These are phyloP conservation scores for Drymodes brunneopygia DNA, from an alignment of 2,113 vertebrate species.

Conservation along the genomic window DNA sequence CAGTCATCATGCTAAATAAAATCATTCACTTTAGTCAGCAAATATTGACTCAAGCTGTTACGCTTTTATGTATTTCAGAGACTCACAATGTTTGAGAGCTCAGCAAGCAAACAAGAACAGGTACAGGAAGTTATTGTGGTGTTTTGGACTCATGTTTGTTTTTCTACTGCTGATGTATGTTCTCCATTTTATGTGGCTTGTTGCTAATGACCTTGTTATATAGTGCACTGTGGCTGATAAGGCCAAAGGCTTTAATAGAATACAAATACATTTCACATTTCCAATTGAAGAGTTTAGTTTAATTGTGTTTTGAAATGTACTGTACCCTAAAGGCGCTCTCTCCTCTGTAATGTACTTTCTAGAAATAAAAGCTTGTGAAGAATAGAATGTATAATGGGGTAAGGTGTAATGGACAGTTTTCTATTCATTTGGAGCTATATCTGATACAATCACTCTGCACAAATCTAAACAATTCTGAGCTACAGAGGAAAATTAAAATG, in stretches of 20 bases:
- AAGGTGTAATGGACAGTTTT: conserved; percentile 15
- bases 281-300: conserved; percentile 71
- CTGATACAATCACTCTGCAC: neutral
- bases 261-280: conserved; percentile 70
- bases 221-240: conserved; percentile 62
- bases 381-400: neutral
- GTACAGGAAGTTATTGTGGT: conserved; percentile 79
- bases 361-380: conserved; percentile 51
- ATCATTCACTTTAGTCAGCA: conserved; percentile 69
- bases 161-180: conserved; percentile 59
- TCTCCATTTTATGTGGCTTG: conserved; percentile 63
- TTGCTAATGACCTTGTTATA: conserved; percentile 74
- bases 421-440: neutral
- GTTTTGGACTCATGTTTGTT: conserved; percentile 73
- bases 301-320: conserved; percentile 72
- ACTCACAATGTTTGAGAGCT: conserved; percentile 74
- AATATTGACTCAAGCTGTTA: conserved; percentile 83
- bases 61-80: conserved; percentile 78
- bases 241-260: conserved; percentile 63
- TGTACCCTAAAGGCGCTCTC: conserved; percentile 43
- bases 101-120: conserved; percentile 80
- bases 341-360: conserved; percentile 18
- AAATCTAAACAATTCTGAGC: neutral
- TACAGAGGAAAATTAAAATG: neutral
- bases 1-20: conserved; percentile 74